Conservation (phyloP, 1,140 invertebrate genomes). For the Matsumurasca onukii region DNA sequence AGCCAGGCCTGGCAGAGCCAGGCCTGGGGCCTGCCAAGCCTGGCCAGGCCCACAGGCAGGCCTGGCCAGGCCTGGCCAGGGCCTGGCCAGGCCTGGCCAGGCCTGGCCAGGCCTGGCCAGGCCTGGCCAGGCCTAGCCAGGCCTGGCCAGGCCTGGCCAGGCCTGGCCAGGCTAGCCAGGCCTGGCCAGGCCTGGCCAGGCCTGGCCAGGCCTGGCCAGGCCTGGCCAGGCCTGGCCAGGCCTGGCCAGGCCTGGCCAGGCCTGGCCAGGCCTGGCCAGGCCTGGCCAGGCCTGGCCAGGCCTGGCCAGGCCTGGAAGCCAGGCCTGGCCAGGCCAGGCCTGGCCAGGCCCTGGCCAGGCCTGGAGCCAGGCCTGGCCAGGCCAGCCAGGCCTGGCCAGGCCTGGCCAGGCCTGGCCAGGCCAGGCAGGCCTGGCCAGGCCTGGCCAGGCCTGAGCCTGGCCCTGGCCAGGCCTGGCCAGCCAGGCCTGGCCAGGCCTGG, state of each 20-base stretch:
- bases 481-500: conserved; percentile 3
- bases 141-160: conserved; percentile 20
- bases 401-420: conserved; percentile 3
- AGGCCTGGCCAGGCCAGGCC: background rate
- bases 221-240: conserved; percentile 3
- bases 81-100: conserved; percentile 3
- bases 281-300: conserved; percentile 3
- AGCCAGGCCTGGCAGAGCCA: background rate
- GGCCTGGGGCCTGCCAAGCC: too few relatives aligned
- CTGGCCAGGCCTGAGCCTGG: too few relatives aligned
- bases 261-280: conserved; percentile 3
- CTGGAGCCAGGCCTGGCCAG: conserved; percentile 4
- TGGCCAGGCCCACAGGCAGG: background rate
- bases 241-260: conserved; percentile 3
- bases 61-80: conserved; percentile 3
- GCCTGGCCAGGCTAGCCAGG: conserved; percentile 11
- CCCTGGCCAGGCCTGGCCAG: background rate
- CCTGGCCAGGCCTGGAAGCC: conserved; percentile 3
- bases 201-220: conserved; percentile 3
- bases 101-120: conserved; percentile 17
- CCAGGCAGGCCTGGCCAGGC: too few relatives aligned
- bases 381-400: conserved; percentile 3
- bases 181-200: conserved; percentile 2
- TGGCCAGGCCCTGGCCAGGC: conserved; percentile 3
- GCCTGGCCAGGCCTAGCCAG: conserved; percentile 19